Conservation (phyloP, 2,113 vertebrate species). For the Probosciger aterrimus region DNA sequence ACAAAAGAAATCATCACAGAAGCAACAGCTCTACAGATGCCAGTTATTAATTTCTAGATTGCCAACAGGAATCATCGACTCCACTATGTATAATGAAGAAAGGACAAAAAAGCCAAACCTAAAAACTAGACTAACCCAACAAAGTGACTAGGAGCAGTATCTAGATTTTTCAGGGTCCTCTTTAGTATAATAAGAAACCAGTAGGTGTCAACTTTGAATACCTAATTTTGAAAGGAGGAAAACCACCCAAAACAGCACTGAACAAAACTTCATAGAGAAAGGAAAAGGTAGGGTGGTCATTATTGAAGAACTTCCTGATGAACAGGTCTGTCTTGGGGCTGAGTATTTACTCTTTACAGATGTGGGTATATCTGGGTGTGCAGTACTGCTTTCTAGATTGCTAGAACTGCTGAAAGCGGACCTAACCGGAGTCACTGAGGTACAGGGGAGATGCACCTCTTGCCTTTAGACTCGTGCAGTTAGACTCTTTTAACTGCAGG, state of each 20-base stretch:
- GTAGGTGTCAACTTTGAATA: background rate
- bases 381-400: background rate
- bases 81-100: background rate
- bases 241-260: background rate
- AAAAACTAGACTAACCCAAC: background rate
- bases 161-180: background rate
- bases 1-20: background rate
- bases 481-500: background rate
- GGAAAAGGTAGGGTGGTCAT: background rate
- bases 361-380: background rate
- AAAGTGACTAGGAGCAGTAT: rapidly evolving
- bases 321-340: background rate
- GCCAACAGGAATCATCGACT: background rate
- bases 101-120: background rate
- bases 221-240: background rate
- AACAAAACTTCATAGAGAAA: background rate
- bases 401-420: background rate
- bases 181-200: background rate
- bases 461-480: background rate
- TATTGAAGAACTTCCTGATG: background rate
- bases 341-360: background rate
- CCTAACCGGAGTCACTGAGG: background rate
- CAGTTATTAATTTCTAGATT: background rate
- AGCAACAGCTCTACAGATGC: background rate
- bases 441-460: background rate